phyloP scores from a whole-genome alignment of 1,140 invertebrate genomes.

The Drosophila equinoxialis region DNA sequence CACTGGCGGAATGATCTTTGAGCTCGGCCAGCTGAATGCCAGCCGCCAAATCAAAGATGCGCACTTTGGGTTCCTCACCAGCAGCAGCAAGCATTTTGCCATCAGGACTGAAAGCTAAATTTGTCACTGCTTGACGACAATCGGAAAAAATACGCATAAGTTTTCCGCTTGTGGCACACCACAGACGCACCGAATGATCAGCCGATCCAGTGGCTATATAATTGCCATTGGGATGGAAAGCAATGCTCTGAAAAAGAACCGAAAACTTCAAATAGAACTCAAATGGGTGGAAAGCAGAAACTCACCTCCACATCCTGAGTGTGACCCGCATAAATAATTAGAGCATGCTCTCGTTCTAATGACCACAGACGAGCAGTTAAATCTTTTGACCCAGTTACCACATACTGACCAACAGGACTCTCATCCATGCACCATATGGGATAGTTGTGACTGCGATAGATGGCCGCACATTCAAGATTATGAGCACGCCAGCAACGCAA shows the following conservation, averaged over 20 bases:
- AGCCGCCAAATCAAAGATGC: constrained; percentile 85
- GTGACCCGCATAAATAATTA: constrained; percentile 92
- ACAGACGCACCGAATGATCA: constrained; percentile 90
- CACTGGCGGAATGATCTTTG: constrained; percentile 89
- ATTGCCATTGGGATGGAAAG: constrained; percentile 92
- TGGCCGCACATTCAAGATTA: constrained; percentile 87
- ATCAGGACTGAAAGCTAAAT: constrained; percentile 90
- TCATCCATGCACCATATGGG: constrained; percentile 94
- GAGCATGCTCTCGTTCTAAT: constrained; percentile 90
- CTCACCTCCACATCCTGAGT: constrained; percentile 91
- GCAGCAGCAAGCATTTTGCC: constrained; percentile 92
- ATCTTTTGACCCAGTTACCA: constrained; percentile 93
- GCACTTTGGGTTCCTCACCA: constrained; percentile 86
- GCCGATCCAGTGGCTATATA: constrained; percentile 91
- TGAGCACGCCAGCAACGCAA: constrained; percentile 89
- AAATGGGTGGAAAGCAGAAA: neutral
- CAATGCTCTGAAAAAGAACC: constrained; percentile 84
- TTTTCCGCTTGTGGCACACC: constrained; percentile 86
- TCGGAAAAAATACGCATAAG: constrained; percentile 92
- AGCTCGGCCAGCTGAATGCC: constrained; percentile 87
- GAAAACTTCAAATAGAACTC: neutral
- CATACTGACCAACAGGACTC: constrained; percentile 88
- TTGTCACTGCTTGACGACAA: constrained; percentile 89
- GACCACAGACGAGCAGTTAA: constrained; percentile 93
- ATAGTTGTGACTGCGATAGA: constrained; percentile 92